phyloP scores from a whole-genome alignment of 92 coral and sea anemone species.

The Nematostella vectensis region DNA sequence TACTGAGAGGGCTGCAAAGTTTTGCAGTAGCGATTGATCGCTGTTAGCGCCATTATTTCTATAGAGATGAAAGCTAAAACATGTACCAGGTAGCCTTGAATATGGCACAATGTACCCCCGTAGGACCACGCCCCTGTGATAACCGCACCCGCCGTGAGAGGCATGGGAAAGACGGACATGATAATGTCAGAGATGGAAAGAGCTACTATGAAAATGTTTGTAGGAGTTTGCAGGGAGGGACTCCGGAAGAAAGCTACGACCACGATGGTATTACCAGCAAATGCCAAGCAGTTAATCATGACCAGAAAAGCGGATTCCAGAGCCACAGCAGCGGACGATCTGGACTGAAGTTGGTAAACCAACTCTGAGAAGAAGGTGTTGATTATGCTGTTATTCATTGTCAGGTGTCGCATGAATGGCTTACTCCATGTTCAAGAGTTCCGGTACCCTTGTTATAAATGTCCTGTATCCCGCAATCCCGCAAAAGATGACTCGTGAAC shows the following conservation, averaged over 20 bases:
- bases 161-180: slow-evolving; percentile 60
- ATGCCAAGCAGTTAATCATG: slow-evolving; percentile 36
- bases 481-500: no score
- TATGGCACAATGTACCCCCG: slow-evolving; percentile 30
- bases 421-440: no score
- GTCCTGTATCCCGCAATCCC: no score
- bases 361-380: neutral
- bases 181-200: slow-evolving; percentile 46
- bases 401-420: no score
- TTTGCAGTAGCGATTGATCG: slow-evolving; percentile 57
- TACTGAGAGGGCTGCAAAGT: slow-evolving; percentile 39
- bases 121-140: slow-evolving; percentile 51
- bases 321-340: slow-evolving; percentile 19
- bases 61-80: slow-evolving; percentile 66
- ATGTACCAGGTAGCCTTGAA: slow-evolving; percentile 57
- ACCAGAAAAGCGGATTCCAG: slow-evolving; percentile 33
- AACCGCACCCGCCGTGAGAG: slow-evolving; percentile 42
- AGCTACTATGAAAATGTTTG: slow-evolving; percentile 51
- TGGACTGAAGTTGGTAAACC: neutral
- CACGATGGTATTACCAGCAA: slow-evolving; percentile 49
- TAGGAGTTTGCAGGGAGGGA: slow-evolving; percentile 39
- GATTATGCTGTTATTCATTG: no score
- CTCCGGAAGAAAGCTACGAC: slow-evolving; percentile 52
- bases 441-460: no score
- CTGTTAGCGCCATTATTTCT: slow-evolving; percentile 67